Conservation (phyloP, 2,888 invertebrate genomes). For the Aphidoletes aphidimyza region DNA sequence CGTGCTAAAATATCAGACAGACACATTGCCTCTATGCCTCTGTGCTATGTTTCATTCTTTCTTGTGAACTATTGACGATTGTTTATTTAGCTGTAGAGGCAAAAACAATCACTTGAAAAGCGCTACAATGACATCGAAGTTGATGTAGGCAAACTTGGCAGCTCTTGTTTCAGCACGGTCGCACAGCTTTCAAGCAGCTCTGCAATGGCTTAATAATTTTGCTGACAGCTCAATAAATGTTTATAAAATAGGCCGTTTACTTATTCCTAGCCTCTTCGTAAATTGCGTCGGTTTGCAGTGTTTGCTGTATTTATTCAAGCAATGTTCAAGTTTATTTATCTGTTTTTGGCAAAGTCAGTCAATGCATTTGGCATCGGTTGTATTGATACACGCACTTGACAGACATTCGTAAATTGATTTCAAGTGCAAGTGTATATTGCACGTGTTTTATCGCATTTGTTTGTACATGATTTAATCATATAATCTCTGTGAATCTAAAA, state of each 20-base stretch:
- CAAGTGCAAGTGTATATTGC: background rate
- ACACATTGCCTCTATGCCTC: background rate
- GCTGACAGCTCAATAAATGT: slow-evolving; percentile 38
- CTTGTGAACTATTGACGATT: background rate
- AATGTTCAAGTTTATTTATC: slow-evolving; percentile 9
- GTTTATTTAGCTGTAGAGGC: slow-evolving; percentile 17
- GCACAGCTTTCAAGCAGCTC: background rate
- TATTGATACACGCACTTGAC: slow-evolving; percentile 10
- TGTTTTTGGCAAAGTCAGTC: slow-evolving; percentile 32
- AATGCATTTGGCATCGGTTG: slow-evolving; percentile 27
- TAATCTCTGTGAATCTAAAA: background rate
- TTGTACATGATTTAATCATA: background rate
- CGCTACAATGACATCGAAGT: background rate
- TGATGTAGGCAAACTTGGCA: background rate
- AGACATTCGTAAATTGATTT: slow-evolving; percentile 10
- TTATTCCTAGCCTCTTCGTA: background rate
- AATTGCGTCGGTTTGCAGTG: background rate
- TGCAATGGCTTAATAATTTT: background rate
- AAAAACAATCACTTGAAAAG: slow-evolving; percentile 28
- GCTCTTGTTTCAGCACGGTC: background rate
- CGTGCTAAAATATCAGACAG: slow-evolving; percentile 39
- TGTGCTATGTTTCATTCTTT: too few species aligned
- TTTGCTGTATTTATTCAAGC: too few species aligned
- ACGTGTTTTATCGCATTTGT: slow-evolving; percentile 24
- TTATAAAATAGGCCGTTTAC: background rate